Percentiles rank a stretch among this genome's conserved stretches.
Evolutionary conservation across 1,140 invertebrate genomes (phyloP).

Genomic region (Bombus ignitus): DNA sequence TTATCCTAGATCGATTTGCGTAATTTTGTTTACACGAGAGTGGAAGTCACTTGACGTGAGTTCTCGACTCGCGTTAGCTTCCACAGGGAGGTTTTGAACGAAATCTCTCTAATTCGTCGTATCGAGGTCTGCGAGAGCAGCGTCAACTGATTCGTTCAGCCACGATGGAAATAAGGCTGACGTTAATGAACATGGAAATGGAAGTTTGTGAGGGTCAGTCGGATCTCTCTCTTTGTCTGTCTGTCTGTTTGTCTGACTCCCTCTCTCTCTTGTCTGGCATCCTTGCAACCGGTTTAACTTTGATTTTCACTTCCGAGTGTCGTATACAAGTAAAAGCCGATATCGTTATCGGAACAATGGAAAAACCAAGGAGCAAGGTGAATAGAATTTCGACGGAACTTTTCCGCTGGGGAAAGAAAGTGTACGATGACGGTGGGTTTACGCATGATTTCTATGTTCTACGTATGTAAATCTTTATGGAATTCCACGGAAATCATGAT

Average conservation of each 20-base stretch:
- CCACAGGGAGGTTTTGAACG: not conserved
- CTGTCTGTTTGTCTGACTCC: too few relatives aligned
- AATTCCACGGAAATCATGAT: not conserved
- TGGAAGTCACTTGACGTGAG: not conserved
- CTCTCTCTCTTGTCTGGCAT: not conserved
- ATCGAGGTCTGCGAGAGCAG: not conserved
- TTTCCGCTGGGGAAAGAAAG: not conserved
- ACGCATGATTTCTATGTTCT: not conserved
- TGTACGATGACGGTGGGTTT: not conserved
- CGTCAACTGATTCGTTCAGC: not conserved
- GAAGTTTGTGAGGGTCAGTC: not conserved
- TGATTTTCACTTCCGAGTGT: not conserved
- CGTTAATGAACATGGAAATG: not conserved
- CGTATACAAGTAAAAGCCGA: not conserved
- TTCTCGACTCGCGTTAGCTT: too few relatives aligned
- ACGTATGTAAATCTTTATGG: not conserved
- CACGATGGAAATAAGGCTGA: not conserved
- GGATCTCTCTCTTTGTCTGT: not conserved
- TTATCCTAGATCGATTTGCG: not conserved
- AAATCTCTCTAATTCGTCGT: not conserved
- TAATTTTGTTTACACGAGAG: not conserved
- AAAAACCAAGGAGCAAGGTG: not conserved
- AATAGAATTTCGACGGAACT: not conserved
- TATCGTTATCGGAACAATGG: not conserved
- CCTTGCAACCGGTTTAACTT: not conserved